Evolutionary conservation across 2,888 invertebrate genomes (phyloP).

Genomic region (Apamea monoglypha): DNA sequence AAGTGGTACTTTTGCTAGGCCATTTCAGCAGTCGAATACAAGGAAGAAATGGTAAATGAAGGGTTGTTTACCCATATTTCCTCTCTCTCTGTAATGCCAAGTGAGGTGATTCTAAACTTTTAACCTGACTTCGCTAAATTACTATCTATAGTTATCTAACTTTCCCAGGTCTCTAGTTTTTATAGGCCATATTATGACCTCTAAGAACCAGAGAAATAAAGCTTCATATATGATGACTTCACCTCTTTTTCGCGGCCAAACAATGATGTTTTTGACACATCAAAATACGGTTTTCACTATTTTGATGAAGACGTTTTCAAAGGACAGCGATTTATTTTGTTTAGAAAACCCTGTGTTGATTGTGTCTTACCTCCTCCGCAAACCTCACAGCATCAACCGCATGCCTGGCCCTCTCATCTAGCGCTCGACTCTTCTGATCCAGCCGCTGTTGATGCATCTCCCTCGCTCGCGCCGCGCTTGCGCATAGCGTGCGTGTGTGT

Average conservation of each 20-base stretch:
- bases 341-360: background rate
- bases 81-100: background rate
- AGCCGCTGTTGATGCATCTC: conserved; percentile 85
- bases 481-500: conserved; percentile 89
- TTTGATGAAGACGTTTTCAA: background rate
- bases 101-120: background rate
- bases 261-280: no score
- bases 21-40: no score
- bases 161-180: background rate
- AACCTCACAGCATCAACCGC: conserved; percentile 91
- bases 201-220: background rate
- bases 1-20: background rate
- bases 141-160: background rate
- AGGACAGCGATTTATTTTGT: background rate
- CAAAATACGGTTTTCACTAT: background rate
- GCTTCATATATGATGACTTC: background rate
- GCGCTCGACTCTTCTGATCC: conserved; percentile 80
- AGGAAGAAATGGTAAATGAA: background rate
- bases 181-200: background rate
- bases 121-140: background rate
- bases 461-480: conserved; percentile 89
- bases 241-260: no score
- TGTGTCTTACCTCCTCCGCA: conserved; percentile 89
- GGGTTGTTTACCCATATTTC: background rate
- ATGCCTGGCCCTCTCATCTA: conserved; percentile 89